phyloP scores from a whole-genome alignment of 1,140 invertebrate species.

The Heliconius melpomene region DNA sequence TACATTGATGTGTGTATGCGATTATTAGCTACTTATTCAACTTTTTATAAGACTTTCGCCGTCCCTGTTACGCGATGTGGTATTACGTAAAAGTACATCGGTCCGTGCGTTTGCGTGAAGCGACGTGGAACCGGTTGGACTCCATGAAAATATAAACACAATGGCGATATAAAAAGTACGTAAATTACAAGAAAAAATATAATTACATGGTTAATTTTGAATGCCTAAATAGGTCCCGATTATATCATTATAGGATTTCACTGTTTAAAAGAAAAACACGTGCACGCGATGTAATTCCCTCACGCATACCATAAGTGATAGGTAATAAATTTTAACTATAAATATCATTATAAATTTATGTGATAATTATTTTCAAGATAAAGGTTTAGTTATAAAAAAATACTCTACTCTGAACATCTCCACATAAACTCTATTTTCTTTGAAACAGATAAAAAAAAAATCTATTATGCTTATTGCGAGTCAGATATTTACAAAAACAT shows the following conservation, averaged over 20 bases:
- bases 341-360: neutral
- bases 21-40: constrained; percentile 27
- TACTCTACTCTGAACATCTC: too few relatives aligned
- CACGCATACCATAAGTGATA: neutral
- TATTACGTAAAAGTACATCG: constrained; percentile 32
- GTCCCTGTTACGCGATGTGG: constrained; percentile 23
- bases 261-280: neutral
- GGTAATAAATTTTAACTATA: neutral
- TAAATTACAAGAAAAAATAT: neutral
- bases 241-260: neutral
- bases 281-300: neutral
- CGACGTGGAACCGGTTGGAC: constrained; percentile 33
- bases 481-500: too few relatives aligned
- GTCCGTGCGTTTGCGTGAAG: constrained; percentile 30
- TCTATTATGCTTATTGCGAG: too few relatives aligned
- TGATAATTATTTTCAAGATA: neutral
- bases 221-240: neutral
- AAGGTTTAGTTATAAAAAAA: too few relatives aligned
- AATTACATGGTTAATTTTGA: neutral
- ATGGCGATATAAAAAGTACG: constrained; percentile 3
- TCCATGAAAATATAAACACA: constrained; percentile 23
- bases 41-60: constrained; percentile 38
- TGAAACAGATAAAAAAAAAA: too few relatives aligned
- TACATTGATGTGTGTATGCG: constrained; percentile 22
- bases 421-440: too few relatives aligned